Percentiles rank a stretch among this genome's conserved stretches.
Evolutionary conservation across 2,888 invertebrate species (phyloP).

Genomic region (Cryptocephalus primarius): DNA sequence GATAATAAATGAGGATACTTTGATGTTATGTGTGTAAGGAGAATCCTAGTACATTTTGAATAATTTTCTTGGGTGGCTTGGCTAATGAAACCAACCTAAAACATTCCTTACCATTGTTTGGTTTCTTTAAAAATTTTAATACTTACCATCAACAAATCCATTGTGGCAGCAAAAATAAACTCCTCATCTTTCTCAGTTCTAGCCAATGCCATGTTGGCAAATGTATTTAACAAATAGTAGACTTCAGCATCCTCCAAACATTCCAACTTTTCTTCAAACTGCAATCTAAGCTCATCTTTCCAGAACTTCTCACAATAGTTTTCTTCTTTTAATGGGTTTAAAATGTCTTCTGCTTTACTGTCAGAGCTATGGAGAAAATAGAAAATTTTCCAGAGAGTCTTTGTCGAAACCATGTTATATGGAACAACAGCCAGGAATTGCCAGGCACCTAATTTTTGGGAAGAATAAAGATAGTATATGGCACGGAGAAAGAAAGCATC

Average conservation of each 20-base stretch:
- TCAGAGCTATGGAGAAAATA: conserved; percentile 50
- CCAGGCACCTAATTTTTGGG: conserved; percentile 65
- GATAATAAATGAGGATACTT: conserved; percentile 61
- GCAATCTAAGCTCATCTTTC: conserved; percentile 38
- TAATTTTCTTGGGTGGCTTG: conserved; percentile 58
- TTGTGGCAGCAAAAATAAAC: conserved; percentile 53
- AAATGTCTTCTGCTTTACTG: conserved; percentile 29
- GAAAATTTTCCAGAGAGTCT: conserved; percentile 55
- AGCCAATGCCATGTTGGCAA: conserved; percentile 68
- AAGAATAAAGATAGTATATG: conserved; percentile 56
- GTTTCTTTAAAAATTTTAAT: background rate
- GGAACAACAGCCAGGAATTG: conserved; percentile 72
- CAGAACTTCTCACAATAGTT: conserved; percentile 42
- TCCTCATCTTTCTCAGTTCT: conserved; percentile 48
- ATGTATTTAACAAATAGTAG: conserved; percentile 65
- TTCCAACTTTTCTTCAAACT: conserved; percentile 54
- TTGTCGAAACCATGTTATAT: conserved; percentile 46
- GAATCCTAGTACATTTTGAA: conserved; percentile 61
- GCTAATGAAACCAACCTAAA: conserved; percentile 63
- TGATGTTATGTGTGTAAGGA: conserved; percentile 57
- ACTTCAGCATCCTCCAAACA: conserved; percentile 59
- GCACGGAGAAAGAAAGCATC: conserved; percentile 62
- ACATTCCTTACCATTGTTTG: background rate
- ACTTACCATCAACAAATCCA: conserved; percentile 58
- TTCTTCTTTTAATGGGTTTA: conserved; percentile 22